Conservation (phyloP, 2,888 invertebrate genomes). For the Drosophila putrida region DNA sequence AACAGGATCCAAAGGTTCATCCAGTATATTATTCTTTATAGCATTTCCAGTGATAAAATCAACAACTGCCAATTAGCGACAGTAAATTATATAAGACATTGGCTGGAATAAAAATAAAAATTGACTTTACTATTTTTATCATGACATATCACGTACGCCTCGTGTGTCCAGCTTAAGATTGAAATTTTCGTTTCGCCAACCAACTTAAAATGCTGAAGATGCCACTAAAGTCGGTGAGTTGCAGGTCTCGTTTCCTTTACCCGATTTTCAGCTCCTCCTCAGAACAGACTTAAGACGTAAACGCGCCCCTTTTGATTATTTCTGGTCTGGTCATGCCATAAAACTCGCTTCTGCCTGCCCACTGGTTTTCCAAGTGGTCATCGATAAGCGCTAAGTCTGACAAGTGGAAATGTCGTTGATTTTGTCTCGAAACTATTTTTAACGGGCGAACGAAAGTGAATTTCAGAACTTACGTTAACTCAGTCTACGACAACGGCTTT, state of each 20-base stretch:
- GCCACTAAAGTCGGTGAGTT: conserved; percentile 37
- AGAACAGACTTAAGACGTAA: conserved; percentile 11
- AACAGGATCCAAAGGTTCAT: conserved; percentile 44
- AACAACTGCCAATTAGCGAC: conserved; percentile 63
- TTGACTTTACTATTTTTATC: conserved; percentile 37
- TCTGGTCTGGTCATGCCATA: conserved; percentile 30
- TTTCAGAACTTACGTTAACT: conserved; percentile 57
- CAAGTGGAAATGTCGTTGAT: conserved; percentile 51
- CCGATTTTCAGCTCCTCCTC: conserved; percentile 6
- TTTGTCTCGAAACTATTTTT: conserved; percentile 68
- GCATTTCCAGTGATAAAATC: conserved; percentile 46
- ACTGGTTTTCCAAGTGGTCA: conserved; percentile 10
- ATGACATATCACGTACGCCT: conserved; percentile 29
- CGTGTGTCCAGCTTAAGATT: conserved; percentile 14
- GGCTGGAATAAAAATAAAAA: conserved; percentile 1
- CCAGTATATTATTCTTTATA: conserved; percentile 40
- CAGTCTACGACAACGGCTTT: conserved; percentile 17
- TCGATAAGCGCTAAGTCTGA: conserved; percentile 21
- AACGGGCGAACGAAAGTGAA: conserved; percentile 73
- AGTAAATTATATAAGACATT: conserved; percentile 47
- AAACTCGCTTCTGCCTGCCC: conserved; percentile 38
- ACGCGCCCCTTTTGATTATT: conserved; percentile 42
- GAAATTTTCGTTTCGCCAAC: neutral
- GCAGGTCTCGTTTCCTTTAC: conserved; percentile 27
- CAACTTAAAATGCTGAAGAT: conserved; percentile 15